A percentile compares a stretch with the other conserved stretches of the same genome.
Evolutionary conservation across 2,113 vertebrate species (phyloP).

Genomic region (Megaptera novaeangliae): DNA sequence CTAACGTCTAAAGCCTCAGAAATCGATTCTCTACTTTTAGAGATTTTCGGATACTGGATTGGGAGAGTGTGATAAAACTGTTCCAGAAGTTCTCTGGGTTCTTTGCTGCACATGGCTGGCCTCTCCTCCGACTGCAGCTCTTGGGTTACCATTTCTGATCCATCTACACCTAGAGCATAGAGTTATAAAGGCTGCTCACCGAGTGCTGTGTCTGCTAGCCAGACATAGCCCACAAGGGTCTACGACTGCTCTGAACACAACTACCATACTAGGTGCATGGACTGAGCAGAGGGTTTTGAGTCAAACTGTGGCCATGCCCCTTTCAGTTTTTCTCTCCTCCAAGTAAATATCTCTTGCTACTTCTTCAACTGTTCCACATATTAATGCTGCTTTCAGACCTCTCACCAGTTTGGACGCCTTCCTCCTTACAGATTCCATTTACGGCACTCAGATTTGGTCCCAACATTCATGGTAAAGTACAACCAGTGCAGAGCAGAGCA

Average conservation of each 20-base stretch:
- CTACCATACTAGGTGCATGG: neutral
- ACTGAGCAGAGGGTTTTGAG: neutral
- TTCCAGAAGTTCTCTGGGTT: neutral
- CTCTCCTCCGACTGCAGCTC: neutral
- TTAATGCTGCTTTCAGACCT: fast-evolving
- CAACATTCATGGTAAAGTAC: too few species aligned
- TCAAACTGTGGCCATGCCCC: neutral
- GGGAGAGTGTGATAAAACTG: too few species aligned
- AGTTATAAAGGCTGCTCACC: neutral
- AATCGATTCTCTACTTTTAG: neutral
- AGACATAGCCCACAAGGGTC: neutral
- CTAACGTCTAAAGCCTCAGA: neutral
- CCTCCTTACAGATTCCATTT: neutral
- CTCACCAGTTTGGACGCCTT: neutral
- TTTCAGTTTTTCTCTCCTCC: neutral
- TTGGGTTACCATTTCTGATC: neutral
- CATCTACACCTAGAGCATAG: fast-evolving
- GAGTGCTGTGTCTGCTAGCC: too few species aligned
- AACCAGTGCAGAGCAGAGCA: neutral
- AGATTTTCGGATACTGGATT: neutral
- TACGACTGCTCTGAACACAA: neutral
- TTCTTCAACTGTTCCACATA: neutral
- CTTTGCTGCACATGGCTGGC: neutral
- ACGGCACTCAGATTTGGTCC: neutral
- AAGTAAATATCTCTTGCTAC: fast-evolving